phyloP scores from a whole-genome alignment of 2,888 invertebrate genomes.

The Caenorhabditis drosophilae region DNA sequence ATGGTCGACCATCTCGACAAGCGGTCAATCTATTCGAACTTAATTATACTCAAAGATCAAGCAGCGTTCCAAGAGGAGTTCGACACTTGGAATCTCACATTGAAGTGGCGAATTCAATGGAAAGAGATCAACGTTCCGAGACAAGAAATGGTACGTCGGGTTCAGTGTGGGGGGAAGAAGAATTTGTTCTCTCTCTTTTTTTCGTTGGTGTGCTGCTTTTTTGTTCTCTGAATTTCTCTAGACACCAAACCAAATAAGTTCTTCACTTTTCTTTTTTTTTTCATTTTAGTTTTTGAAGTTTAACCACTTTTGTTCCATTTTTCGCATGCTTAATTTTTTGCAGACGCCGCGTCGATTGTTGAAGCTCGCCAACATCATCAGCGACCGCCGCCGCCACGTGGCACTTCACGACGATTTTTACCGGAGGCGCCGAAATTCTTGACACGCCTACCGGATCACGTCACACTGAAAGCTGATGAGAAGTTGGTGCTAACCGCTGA shows the following conservation, averaged over 20 bases:
- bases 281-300: constrained; percentile 9
- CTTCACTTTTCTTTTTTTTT: constrained; percentile 1
- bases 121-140: constrained; percentile 6
- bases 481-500: constrained; percentile 60
- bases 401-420: constrained; percentile 38
- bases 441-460: constrained; percentile 46
- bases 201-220: no score
- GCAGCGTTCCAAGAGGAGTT: constrained; percentile 56
- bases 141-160: constrained; percentile 28
- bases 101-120: constrained; percentile 36
- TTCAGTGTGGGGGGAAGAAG: no score
- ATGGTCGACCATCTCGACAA: constrained; percentile 29
- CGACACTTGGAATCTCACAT: constrained; percentile 54
- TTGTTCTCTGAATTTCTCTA: no score
- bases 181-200: no score
- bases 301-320: constrained; percentile 4
- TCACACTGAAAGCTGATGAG: constrained; percentile 51
- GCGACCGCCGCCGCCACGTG: constrained; percentile 28
- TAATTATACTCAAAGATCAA: constrained; percentile 56
- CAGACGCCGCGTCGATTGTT: constrained; percentile 36
- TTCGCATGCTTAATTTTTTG: constrained; percentile 27
- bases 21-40: constrained; percentile 47
- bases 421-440: constrained; percentile 62
- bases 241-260: neutral
- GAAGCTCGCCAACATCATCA: constrained; percentile 24